Evolutionary conservation across 2,797 vertebrate species (phyloP), one percentile per base, ranked within the genome.

Genomic region (Australoheros facetus): DNA sequence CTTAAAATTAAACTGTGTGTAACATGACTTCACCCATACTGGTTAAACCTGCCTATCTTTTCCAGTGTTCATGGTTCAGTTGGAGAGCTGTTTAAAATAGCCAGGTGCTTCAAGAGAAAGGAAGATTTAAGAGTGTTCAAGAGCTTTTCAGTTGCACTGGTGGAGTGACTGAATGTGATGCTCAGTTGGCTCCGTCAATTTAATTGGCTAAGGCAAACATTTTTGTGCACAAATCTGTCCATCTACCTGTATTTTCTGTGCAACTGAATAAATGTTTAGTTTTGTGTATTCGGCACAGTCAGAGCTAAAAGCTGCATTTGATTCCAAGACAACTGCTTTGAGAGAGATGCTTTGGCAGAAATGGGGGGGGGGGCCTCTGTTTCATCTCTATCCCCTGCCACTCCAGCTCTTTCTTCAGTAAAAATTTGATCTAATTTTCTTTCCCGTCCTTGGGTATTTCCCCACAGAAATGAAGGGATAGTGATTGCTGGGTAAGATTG

Each of bases 401-500:
- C 87, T 92, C 88, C 59, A 80, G 9, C 55, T 72, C 88, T 92
- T 91, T 89, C 90, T 92, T 85, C 88, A 91, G 87, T 92, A 82
- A 92, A 91, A 92, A 93, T 90, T 82, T 88, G 79, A 92, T 95
- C 87, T 93, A 83, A 94, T 94, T 95, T 93, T 88, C 91, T 85
- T 84, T 84, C 87, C 90, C 73, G 60, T 94, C 88, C 87, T 89
- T 91, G 90, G 91, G 89, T 94, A 94, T 94, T 94, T 94, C 91
- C 92, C 93, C 90, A 94, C 89, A 94, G 93, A 93, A 95, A 93
- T 92, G 89, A 90, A 91, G 89, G 91, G 88, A 91, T 92, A 88
- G 93, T 92, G 93, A 94, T 92, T 92, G 92, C 93, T 87, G 91
- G 86, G 92, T 91, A 86, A 91, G 92, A 94, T 91, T 93, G 92